A percentile compares a stretch with the other conserved stretches of the same genome.
Conservation (phyloP, 2,113 vertebrate genomes). For the Pseudolaguvia tuberculata region DNA sequence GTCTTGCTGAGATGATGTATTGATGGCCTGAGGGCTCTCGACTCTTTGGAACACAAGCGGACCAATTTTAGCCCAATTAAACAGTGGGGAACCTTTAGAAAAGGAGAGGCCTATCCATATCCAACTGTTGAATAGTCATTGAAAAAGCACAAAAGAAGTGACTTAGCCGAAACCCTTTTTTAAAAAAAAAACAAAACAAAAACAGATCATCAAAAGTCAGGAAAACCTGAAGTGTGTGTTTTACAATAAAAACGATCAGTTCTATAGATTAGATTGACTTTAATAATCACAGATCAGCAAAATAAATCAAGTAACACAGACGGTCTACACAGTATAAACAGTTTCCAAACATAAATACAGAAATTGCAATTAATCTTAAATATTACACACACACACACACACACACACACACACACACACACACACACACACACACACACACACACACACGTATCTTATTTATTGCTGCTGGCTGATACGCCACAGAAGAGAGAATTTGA, state of each 20-base stretch:
- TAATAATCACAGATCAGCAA: no score
- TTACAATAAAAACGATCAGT: neutral
- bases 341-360: no score
- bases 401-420: no score
- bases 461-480: constrained; percentile 32
- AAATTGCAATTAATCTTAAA: no score
- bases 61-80: constrained; percentile 77
- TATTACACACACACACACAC: no score
- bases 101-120: constrained; percentile 57
- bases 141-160: constrained; percentile 49
- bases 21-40: constrained; percentile 61
- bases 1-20: constrained; percentile 67
- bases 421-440: no score
- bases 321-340: no score
- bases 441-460: constrained; percentile 4
- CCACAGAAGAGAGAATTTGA: constrained; percentile 54
- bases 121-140: constrained; percentile 58
- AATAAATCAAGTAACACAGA: no score
- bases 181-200: no score
- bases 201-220: constrained; percentile 20
- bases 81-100: constrained; percentile 67
- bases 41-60: constrained; percentile 64
- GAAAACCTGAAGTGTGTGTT: neutral
- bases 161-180: no score
- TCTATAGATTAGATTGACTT: no score